These are phyloP conservation scores for Pterostichus madidus DNA, from an alignment of 2,888 invertebrate genomes.

Conservation along the genomic window DNA sequence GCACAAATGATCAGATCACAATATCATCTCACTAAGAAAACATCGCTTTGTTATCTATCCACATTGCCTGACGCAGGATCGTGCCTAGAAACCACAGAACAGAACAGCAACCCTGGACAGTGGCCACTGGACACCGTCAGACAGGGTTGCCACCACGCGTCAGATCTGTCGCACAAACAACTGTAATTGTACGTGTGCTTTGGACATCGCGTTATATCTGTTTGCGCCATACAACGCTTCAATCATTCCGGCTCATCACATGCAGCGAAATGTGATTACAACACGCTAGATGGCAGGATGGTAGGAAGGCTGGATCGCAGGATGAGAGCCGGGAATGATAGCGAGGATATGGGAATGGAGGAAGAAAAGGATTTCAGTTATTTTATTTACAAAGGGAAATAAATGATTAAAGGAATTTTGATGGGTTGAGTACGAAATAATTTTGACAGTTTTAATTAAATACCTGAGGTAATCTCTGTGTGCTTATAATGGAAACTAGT, in stretches of 20 bases:
- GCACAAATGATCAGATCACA: slow-evolving; percentile 8
- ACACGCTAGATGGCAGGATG: too few species aligned
- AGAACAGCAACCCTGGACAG: not conserved
- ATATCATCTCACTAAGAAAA: slow-evolving; percentile 15
- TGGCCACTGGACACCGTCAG: not conserved
- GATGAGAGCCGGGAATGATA: too few species aligned
- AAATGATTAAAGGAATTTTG: too few species aligned
- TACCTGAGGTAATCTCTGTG: too few species aligned
- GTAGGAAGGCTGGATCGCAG: too few species aligned
- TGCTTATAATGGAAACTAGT: too few species aligned
- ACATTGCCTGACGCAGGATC: not conserved
- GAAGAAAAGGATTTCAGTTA: too few species aligned
- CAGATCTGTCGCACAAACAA: slow-evolving; percentile 60
- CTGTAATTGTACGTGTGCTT: slow-evolving; percentile 58
- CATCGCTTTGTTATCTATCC: not conserved
- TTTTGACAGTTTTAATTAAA: too few species aligned
- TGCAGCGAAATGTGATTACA: too few species aligned
- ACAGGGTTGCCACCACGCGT: not conserved
- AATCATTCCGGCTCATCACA: not conserved
- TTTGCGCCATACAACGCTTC: not conserved
- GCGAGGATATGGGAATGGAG: too few species aligned
- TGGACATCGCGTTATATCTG: slow-evolving; percentile 42
- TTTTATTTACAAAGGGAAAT: too few species aligned
- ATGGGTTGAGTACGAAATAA: too few species aligned
- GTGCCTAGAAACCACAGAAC: slow-evolving; percentile 23